Evolutionary conservation across 2,888 invertebrate species (phyloP).

Genomic region (Leptogaster cylindrica): DNA sequence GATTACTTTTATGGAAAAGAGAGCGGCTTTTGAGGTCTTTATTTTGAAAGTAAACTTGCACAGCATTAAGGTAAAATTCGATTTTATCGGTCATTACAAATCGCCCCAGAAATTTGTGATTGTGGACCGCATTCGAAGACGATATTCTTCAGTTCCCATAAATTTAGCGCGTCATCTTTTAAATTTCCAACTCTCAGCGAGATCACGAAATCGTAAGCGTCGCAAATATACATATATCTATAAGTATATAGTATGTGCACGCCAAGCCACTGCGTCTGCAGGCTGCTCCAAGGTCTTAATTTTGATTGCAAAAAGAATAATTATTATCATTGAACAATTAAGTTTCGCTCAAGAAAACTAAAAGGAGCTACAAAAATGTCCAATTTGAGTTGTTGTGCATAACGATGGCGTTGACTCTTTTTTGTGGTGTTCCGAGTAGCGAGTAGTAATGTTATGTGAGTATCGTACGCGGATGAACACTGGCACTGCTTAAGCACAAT

Average conservation of each 20-base stretch:
- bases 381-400: no score
- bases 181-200: conserved; percentile 23
- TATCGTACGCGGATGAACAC: no score
- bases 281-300: conserved; percentile 21
- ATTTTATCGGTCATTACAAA: conserved; percentile 1
- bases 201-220: conserved; percentile 9
- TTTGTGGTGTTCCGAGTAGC: no score
- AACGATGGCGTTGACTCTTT: no score
- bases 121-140: conserved; percentile 5
- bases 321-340: conserved; percentile 13
- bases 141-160: conserved; percentile 32
- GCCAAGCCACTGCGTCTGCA: no score
- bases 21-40: not conserved
- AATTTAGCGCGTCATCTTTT: conserved; percentile 28
- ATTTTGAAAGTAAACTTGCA: conserved; percentile 23
- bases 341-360: conserved; percentile 19
- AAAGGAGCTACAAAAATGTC: conserved; percentile 15
- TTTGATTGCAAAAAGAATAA: conserved; percentile 31
- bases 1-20: no score
- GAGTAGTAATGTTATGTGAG: no score
- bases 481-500: no score
- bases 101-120: not conserved
- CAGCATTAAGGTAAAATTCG: not conserved
- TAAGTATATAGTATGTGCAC: no score
- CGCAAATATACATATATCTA: conserved; percentile 14